Evolutionary conservation across 2,888 invertebrate species (phyloP).

Genomic region (Imbricaverruca yamaguchii): DNA sequence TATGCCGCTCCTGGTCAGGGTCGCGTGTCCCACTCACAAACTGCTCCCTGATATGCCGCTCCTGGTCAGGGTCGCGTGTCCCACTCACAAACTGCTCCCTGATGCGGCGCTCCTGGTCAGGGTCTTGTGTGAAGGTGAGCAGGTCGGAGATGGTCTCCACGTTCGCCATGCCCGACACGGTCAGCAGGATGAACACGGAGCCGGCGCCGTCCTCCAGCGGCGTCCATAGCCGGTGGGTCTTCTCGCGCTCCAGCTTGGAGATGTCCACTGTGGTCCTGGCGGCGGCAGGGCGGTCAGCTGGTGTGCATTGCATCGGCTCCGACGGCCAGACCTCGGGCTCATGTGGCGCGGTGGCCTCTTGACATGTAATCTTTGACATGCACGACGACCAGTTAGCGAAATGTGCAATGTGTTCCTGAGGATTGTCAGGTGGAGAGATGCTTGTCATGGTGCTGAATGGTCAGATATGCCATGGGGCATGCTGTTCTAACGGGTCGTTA

Average conservation of each 20-base stretch:
- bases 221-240: slow-evolving; percentile 82
- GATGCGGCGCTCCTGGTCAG: slow-evolving; percentile 57
- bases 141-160: slow-evolving; percentile 88
- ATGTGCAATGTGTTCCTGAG: too few relatives aligned
- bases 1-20: too few relatives aligned
- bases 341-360: not conserved
- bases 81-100: slow-evolving; percentile 62
- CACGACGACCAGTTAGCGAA: too few relatives aligned
- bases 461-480: too few relatives aligned
- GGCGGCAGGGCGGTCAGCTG: slow-evolving; percentile 26
- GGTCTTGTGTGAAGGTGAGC: slow-evolving; percentile 72
- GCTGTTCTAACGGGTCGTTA: too few relatives aligned
- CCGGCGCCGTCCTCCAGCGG: slow-evolving; percentile 77
- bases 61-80: too few relatives aligned
- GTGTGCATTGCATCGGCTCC: not conserved
- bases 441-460: too few relatives aligned
- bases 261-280: slow-evolving; percentile 77
- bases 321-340: too few relatives aligned
- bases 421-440: too few relatives aligned
- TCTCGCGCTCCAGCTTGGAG: slow-evolving; percentile 72
- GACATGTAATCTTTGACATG: not conserved
- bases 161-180: slow-evolving; percentile 90
- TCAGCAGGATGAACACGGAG: slow-evolving; percentile 71
- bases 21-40: too few relatives aligned
- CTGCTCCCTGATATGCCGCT: too few relatives aligned